Evolutionary conservation across 2,888 invertebrate genomes (phyloP).

Genomic region (Biston betularia): DNA sequence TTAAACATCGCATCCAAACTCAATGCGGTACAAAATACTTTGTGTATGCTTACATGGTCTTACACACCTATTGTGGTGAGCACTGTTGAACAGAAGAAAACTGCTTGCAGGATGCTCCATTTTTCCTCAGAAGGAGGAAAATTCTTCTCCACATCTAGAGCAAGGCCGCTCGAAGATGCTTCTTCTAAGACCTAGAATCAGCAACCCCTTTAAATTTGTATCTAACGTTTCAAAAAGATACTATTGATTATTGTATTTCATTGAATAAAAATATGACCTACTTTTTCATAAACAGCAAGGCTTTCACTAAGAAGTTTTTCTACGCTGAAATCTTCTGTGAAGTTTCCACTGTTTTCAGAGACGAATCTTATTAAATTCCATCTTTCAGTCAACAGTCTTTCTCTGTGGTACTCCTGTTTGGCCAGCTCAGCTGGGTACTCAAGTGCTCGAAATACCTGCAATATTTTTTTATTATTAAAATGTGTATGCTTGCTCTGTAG

Average conservation of each 20-base stretch:
- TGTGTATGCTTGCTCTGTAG: neutral
- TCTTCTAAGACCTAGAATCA: slow-evolving; percentile 87
- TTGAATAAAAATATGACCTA: slow-evolving; percentile 43
- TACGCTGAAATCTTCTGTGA: slow-evolving; percentile 84
- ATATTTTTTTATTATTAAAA: slow-evolving; percentile 42
- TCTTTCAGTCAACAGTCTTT: slow-evolving; percentile 86
- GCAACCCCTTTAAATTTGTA: neutral
- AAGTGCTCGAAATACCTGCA: slow-evolving; percentile 91
- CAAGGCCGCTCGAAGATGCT: slow-evolving; percentile 90
- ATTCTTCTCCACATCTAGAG: slow-evolving; percentile 83
- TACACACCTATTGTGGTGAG: slow-evolving; percentile 95
- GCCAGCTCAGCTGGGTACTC: slow-evolving; percentile 92
- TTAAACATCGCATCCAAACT: no score
- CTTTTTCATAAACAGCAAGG: slow-evolving; percentile 76
- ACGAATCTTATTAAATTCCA: slow-evolving; percentile 87
- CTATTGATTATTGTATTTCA: neutral
- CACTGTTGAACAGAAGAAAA: slow-evolving; percentile 96
- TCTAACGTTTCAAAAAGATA: no score
- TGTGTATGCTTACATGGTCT: slow-evolving; percentile 77
- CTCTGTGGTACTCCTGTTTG: slow-evolving; percentile 87
- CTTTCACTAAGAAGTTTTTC: slow-evolving; percentile 80
- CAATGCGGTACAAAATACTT: slow-evolving; percentile 40
- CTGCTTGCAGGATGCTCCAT: slow-evolving; percentile 94
- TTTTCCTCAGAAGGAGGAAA: slow-evolving; percentile 86
- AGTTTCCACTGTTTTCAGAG: slow-evolving; percentile 84